Percentiles rank a stretch among this genome's conserved stretches.
These are phyloP conservation scores for Nomada flava DNA, from an alignment of 2,888 invertebrate genomes.

Conservation along the genomic window DNA sequence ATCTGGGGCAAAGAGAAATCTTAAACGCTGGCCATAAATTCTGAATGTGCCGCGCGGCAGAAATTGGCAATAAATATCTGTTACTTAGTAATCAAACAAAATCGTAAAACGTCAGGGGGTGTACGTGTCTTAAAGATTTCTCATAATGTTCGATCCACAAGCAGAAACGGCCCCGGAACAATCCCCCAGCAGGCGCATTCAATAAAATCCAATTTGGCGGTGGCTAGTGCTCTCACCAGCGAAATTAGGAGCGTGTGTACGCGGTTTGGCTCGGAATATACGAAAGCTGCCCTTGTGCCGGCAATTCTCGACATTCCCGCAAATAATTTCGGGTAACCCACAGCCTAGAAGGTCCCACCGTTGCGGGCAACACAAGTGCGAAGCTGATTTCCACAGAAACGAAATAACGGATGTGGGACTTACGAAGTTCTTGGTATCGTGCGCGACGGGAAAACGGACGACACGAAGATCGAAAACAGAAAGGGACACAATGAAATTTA, in stretches of 20 bases:
- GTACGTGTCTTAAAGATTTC: slow-evolving; percentile 40
- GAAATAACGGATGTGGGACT: slow-evolving; percentile 47
- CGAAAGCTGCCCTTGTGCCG: slow-evolving; percentile 52
- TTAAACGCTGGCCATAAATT: no score
- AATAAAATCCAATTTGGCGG: slow-evolving; percentile 72
- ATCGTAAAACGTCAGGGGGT: neutral
- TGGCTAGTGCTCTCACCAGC: slow-evolving; percentile 56
- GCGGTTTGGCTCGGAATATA: slow-evolving; percentile 51
- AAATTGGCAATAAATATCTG: no score
- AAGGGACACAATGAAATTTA: neutral
- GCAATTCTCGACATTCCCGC: slow-evolving; percentile 68
- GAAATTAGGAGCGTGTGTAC: slow-evolving; percentile 66
- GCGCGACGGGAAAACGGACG: neutral
- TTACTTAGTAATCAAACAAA: neutral
- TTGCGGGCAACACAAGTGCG: slow-evolving; percentile 31
- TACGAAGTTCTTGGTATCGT: slow-evolving; percentile 24
- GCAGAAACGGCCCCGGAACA: slow-evolving; percentile 43
- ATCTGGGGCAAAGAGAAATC: no score
- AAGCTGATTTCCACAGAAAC: slow-evolving; percentile 51
- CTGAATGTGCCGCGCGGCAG: no score
- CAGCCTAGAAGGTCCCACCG: slow-evolving; percentile 41
- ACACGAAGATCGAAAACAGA: slow-evolving; percentile 5
- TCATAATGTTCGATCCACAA: slow-evolving; percentile 45
- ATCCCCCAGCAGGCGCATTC: slow-evolving; percentile 65
- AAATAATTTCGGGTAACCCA: slow-evolving; percentile 65